These are phyloP conservation scores for Microtus richardsoni DNA, from an alignment of 2,113 vertebrate species.

Conservation along the genomic window DNA sequence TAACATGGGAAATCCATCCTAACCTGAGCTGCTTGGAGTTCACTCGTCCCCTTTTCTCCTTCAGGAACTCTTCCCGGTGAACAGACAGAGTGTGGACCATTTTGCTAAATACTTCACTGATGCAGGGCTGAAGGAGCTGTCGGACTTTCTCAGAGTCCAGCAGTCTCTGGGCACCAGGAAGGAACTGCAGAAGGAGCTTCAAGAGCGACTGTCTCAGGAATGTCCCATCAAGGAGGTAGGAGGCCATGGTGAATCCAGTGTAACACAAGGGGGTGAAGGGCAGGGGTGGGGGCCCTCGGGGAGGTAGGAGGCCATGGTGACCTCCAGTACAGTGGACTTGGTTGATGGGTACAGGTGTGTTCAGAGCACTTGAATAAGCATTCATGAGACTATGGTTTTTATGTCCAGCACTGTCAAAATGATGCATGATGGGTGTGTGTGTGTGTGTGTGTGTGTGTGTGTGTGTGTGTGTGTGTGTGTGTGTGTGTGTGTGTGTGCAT, in stretches of 20 bases:
- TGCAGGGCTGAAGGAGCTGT: slow-evolving; percentile 94
- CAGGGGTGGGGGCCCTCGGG: not conserved
- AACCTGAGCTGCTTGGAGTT: not conserved
- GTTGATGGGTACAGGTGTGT: not conserved
- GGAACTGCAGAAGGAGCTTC: slow-evolving; percentile 95
- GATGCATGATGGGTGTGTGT: no score
- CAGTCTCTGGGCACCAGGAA: slow-evolving; percentile 94
- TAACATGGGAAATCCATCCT: slow-evolving; percentile 5
- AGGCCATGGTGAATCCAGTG: fast-evolving
- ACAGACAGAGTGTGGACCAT: slow-evolving; percentile 95
- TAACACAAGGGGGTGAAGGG: not conserved
- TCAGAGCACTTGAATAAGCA: not conserved
- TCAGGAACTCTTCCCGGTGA: slow-evolving; percentile 95
- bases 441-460: not conserved
- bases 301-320: not conserved
- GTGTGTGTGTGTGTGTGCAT: not conserved
- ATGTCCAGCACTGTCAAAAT: not conserved
- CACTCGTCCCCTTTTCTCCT: not conserved
- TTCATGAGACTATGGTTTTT: not conserved
- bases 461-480: not conserved
- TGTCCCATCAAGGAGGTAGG: slow-evolving; percentile 93
- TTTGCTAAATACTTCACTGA: slow-evolving; percentile 95
- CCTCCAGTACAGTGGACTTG: not conserved
- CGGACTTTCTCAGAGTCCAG: slow-evolving; percentile 93
- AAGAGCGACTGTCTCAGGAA: slow-evolving; percentile 94